Base-by-base conservation (phyloP, 2,797 vertebrate species). In the Sebastes steindachneri region DNA sequence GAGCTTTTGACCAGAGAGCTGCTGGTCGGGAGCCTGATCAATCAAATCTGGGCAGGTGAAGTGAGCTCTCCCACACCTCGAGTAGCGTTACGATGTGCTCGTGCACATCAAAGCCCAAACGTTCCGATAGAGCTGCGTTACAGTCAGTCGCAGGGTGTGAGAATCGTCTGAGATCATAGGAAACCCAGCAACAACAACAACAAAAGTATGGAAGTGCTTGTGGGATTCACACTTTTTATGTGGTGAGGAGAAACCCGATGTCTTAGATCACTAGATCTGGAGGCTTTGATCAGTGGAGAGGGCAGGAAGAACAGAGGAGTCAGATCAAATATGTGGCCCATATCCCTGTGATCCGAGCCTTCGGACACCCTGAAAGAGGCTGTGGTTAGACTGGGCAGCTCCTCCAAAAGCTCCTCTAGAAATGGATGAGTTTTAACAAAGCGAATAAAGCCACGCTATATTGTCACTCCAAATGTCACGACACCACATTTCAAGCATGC, bases 401-500 rank as follows among this genome's bases (percentile, higher is more conserved):
- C 71, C 74, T 57, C 21, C 35, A 37, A 2, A 35, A 21, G 25
- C 28, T 35, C 9, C 31, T 72, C 69, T 41, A 26, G 19, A 37
- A 80, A 62, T 66, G 25, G 21, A 51, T 15, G 55, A 23, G 3
- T 54, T 14, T 28, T 9, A 65, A 58, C 9, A 66, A 69, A 68
- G 17, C n/a, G n/a, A 75, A 81, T 45, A 59, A 75, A 77, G 31
- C 53, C 29, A 19, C 35, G n/a, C 23, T 11, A n/a, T 7, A 11
- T 17, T 65, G 63, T 60, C 66, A 72, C 68, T 48, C 51, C 25
- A 71, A 75, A 75, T 62, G 37, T 35, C 9, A 5, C 15, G 4
- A 17, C 14, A 14, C 37, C 45, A 59, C 75, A 82, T 80, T 77
- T 75, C 54, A 80, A 59, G 64, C 45, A 73, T 41, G 19, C 77